Base-by-base conservation (phyloP, 1,140 invertebrate genomes). In the Drosophila burlai region DNA sequence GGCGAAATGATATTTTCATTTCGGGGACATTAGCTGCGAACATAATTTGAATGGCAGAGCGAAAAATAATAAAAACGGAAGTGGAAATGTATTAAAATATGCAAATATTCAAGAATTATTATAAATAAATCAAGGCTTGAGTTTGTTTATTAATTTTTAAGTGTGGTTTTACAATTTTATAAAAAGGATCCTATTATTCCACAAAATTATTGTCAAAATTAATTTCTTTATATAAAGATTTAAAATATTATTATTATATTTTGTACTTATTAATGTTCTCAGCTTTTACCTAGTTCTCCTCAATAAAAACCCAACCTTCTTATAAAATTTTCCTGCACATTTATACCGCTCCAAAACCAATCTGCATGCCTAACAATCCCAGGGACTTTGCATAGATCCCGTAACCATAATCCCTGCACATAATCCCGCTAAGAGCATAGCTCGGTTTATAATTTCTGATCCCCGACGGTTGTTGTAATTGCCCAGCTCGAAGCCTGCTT, bases 11-110 rank as follows among this genome's bases (percentile, higher is more conserved):
- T 76, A 66, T 58, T 67, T 60, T 50, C 63, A 63, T 61, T 59
- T 49, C 26, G 74, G 74, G 63, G 50, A 77, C 54, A 77, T 77
- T 76, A 77, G 63, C 73, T 77, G 75, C 9, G 63, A 29, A 59
- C 57, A 59, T 49, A n/a, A 59, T 49, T 50, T 7, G 7, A 43
- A 34, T 52, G 61, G 8, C 38, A 21, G 21, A 45, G 31, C 13
- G 21, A 21, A 42, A 31, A 40, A n/a, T 42, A 55, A 40, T 24
- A 24, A 55, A 38, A 38, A 16, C 1, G 3, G 0, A 16, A 10
- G 1, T n/a, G 8, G 8, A 15, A 16, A 36, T 9, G 2, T 7
- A n/a, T 36, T 16, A 7, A 24, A 38, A 18, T 9, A 15, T 15
- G 8, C 0, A 38, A 38, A 16, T 21, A 5, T 38, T 40, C 13